A percentile compares a stretch with the other conserved stretches of the same genome.
phyloP scores from a whole-genome alignment of 2,888 invertebrate species.

The Himalopsyche kuldschensis region DNA sequence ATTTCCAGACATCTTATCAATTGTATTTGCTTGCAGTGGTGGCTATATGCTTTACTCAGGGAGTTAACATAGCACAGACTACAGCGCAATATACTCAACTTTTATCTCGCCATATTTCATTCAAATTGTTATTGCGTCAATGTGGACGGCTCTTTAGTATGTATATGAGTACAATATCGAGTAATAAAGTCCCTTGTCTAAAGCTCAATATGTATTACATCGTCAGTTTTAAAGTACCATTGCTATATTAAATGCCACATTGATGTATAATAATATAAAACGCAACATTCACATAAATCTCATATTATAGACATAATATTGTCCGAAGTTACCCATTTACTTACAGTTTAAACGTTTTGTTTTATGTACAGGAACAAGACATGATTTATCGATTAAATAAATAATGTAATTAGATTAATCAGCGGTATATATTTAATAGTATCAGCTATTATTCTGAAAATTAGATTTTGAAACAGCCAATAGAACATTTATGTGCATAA shows the following conservation, averaged over 20 bases:
- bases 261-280: neutral
- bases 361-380: neutral
- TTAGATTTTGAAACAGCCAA: neutral
- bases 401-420: neutral
- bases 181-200: neutral
- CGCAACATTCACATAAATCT: neutral
- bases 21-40: too few relatives aligned
- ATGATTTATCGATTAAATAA: neutral
- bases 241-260: neutral
- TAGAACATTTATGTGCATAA: too few relatives aligned
- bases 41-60: too few relatives aligned
- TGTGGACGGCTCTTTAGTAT: neutral
- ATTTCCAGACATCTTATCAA: too few relatives aligned
- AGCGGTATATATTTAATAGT: neutral
- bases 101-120: too few relatives aligned
- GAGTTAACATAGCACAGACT: neutral
- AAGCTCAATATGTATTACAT: conserved; percentile 1
- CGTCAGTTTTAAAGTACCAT: neutral
- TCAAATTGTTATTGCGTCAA: too few relatives aligned
- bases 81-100: too few relatives aligned
- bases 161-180: neutral
- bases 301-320: neutral
- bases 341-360: neutral
- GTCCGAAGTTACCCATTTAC: neutral
- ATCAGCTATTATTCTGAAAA: neutral